phyloP scores from a whole-genome alignment of 2,888 invertebrate species.

The Plemyria rubiginata region DNA sequence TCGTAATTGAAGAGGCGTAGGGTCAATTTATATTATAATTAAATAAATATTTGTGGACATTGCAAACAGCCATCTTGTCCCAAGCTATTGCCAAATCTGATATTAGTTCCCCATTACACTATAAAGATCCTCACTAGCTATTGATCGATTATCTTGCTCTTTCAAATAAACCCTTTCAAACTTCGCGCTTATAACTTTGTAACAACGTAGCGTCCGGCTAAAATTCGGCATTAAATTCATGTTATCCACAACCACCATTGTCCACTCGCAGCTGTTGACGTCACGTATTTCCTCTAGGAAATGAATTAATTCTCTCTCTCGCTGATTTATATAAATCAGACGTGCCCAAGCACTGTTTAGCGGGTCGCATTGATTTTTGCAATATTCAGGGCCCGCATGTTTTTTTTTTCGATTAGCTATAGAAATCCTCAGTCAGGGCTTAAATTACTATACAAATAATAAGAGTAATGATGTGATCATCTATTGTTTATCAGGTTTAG shows the following conservation, averaged over 20 bases:
- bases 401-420: not conserved
- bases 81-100: too few species aligned
- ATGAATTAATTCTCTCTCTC: slow-evolving; percentile 67
- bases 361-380: slow-evolving; percentile 6
- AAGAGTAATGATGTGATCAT: too few species aligned
- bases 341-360: slow-evolving; percentile 10
- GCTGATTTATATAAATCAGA: slow-evolving; percentile 61
- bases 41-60: too few species aligned
- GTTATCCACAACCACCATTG: slow-evolving; percentile 23
- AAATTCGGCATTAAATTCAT: slow-evolving; percentile 29
- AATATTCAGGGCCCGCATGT: slow-evolving; percentile 2
- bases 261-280: slow-evolving; percentile 44
- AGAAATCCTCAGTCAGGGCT: too few species aligned
- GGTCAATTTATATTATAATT: too few species aligned
- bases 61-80: too few species aligned
- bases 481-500: too few species aligned
- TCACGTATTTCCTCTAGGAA: slow-evolving; percentile 58
- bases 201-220: slow-evolving; percentile 2
- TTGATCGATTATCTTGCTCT: not conserved
- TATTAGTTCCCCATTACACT: too few species aligned
- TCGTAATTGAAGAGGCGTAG: too few species aligned
- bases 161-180: slow-evolving; percentile 20
- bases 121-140: too few species aligned
- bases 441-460: too few species aligned
- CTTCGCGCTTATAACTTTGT: slow-evolving; percentile 21